These are phyloP conservation scores for Protobothrops flavoviridis DNA, from an alignment of 2,113 vertebrate genomes.

Conservation along the genomic window DNA sequence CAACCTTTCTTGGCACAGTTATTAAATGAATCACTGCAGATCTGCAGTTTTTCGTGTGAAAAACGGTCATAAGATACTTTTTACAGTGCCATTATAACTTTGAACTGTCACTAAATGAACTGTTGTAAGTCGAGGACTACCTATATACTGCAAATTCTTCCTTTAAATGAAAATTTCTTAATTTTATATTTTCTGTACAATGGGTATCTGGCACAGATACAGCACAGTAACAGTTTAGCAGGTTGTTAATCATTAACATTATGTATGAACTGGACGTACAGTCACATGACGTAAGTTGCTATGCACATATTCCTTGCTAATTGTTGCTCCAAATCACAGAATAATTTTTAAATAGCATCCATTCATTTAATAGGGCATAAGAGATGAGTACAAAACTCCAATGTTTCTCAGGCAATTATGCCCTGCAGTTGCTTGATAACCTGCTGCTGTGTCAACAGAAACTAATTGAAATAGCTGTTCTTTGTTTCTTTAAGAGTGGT, in stretches of 20 bases:
- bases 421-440: not conserved
- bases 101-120: no score
- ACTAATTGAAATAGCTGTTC: not conserved
- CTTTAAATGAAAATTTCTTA: not conserved
- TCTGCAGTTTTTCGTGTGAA: no score
- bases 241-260: not conserved
- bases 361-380: conserved; percentile 7
- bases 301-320: not conserved
- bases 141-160: not conserved
- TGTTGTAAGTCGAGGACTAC: no score
- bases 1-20: no score
- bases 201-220: not conserved
- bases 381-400: not conserved
- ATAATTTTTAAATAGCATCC: conserved; percentile 7
- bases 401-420: not conserved
- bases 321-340: not conserved
- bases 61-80: no score
- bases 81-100: no score
- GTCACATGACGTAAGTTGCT: not conserved
- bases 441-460: not conserved
- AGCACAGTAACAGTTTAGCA: not conserved
- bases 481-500: not conserved
- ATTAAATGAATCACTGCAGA: no score
- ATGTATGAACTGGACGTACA: not conserved
- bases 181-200: not conserved